phyloP scores from a whole-genome alignment of 2,113 vertebrate genomes.

The Atrichornis clamosus region DNA sequence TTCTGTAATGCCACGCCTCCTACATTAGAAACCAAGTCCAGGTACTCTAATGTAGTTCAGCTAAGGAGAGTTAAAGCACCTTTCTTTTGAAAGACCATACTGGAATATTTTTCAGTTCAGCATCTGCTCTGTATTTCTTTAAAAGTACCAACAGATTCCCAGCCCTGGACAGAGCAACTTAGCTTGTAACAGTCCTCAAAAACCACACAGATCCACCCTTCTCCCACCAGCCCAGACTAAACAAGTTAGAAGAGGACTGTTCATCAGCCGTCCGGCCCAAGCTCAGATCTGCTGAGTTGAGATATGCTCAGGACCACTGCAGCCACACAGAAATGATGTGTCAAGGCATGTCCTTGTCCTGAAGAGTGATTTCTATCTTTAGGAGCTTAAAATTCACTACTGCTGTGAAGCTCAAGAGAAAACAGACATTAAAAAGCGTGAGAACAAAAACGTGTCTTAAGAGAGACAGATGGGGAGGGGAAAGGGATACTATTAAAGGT shows the following conservation, averaged over 20 bases:
- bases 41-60: background rate
- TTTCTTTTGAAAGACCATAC: background rate
- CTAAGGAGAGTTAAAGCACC: background rate
- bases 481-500: background rate
- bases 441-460: background rate
- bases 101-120: background rate
- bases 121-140: background rate
- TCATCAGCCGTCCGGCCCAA: background rate
- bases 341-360: background rate
- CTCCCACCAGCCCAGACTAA: background rate
- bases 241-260: background rate
- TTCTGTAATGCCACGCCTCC: rapidly evolving
- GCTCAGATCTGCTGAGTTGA: background rate
- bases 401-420: background rate
- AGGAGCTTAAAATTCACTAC: background rate
- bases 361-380: background rate
- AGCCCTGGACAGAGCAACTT: background rate
- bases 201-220: background rate
- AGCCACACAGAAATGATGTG: background rate
- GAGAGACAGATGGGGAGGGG: too few relatives aligned
- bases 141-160: background rate
- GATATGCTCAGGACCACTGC: background rate
- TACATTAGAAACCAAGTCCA: background rate
- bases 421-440: background rate
- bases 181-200: background rate